Conservation (phyloP, 2,113 vertebrate species). For the Cricetomys ansorgei region DNA sequence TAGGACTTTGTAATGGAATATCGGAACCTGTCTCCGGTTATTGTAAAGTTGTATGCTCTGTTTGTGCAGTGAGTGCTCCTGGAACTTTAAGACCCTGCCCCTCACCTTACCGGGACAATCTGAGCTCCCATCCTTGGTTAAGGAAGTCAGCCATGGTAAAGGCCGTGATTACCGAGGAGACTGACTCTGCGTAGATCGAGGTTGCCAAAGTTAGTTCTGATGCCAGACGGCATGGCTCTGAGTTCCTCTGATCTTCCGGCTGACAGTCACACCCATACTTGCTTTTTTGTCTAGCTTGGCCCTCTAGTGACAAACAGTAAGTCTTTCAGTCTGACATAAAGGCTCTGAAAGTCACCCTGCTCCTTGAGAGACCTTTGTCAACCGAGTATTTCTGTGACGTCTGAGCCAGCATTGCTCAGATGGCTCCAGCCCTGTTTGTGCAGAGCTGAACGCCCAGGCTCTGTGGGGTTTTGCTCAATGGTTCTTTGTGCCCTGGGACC, state of each 20-base stretch:
- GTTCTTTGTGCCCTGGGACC: too few relatives aligned
- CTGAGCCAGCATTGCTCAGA: too few relatives aligned
- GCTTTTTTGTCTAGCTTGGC: background rate
- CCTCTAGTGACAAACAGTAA: background rate
- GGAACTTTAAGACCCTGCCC: too few relatives aligned
- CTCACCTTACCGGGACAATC: too few relatives aligned
- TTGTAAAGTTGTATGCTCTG: too few relatives aligned
- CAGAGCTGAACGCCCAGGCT: background rate
- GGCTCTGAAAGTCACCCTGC: background rate
- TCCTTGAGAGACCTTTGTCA: background rate
- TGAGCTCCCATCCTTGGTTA: background rate
- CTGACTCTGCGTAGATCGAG: background rate
- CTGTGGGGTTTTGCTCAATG: too few relatives aligned
- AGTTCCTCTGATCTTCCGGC: background rate
- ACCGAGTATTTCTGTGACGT: background rate
- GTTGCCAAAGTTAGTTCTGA: background rate
- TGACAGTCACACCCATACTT: background rate
- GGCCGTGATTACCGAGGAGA: background rate
- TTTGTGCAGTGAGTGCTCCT: too few relatives aligned
- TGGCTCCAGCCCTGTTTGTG: background rate
- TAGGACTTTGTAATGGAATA: too few relatives aligned
- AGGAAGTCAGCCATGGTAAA: background rate
- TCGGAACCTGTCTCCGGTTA: too few relatives aligned
- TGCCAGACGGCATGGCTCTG: too few relatives aligned
- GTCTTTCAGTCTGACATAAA: background rate